Evolutionary conservation across 2,888 invertebrate species (phyloP).

Genomic region (Ochropacha duplaris): DNA sequence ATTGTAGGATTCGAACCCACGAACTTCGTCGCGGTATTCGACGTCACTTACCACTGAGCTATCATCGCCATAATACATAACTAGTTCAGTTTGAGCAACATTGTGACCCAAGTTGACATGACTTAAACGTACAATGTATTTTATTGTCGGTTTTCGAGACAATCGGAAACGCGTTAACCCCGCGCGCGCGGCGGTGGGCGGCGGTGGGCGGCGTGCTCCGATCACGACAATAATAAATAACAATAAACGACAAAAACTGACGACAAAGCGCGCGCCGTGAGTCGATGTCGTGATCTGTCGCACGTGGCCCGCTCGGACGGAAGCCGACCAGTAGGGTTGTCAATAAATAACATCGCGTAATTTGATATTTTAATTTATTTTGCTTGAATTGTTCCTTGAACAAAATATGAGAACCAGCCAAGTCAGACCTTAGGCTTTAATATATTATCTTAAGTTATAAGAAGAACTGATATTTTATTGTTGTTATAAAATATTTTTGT

Average conservation of each 20-base stretch:
- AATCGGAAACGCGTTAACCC: constrained; percentile 22
- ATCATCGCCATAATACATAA: no score
- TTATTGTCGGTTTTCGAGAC: constrained; percentile 4
- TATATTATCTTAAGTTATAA: no score
- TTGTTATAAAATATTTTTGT: no score
- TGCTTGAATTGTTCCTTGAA: no score
- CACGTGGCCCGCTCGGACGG: constrained; percentile 32
- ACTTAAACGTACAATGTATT: background rate
- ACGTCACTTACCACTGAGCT: no score
- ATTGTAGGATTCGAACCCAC: no score
- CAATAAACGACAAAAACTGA: constrained; percentile 32
- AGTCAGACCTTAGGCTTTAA: no score
- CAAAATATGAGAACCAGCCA: no score
- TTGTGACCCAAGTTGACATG: background rate
- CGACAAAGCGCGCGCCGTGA: constrained; percentile 40
- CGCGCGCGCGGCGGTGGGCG: constrained; percentile 29
- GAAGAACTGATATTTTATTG: no score
- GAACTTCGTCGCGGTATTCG: no score
- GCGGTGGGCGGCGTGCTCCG: no score
- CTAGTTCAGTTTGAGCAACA: background rate
- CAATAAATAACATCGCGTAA: background rate
- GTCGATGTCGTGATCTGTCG: constrained; percentile 37
- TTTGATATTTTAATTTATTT: no score
- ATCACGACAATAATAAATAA: constrained; percentile 38
- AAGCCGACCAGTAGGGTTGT: constrained; percentile 7